Evolutionary conservation across 35 echinoderm and acorn worm species (phyloP).

Genomic region (Apostichopus parvimensis): DNA sequence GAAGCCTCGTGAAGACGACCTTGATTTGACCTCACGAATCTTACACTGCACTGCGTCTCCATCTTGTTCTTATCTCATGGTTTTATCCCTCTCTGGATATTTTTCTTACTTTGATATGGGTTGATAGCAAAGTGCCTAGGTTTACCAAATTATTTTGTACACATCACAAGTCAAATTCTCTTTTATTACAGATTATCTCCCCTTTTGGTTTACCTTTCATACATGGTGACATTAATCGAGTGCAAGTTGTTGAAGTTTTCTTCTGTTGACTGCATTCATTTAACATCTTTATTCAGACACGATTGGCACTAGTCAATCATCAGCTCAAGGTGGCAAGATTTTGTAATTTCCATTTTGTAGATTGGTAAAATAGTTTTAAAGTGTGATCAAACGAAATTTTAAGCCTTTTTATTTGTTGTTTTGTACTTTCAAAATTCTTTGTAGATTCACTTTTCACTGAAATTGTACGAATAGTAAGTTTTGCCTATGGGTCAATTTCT

Average conservation of each 20-base stretch:
- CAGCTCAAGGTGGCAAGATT: not conserved
- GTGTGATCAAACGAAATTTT: constrained; percentile 33
- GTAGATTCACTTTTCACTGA: constrained; percentile 48
- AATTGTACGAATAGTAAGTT: constrained; percentile 42
- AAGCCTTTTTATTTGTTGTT: constrained; percentile 25
- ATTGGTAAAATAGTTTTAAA: constrained; percentile 21
- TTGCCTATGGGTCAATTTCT: constrained; percentile 19
- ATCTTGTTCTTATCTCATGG: constrained; percentile 43
- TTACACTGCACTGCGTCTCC: constrained; percentile 40
- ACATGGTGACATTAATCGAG: not conserved
- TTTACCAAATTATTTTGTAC: constrained; percentile 34
- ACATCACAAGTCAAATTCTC: constrained; percentile 14
- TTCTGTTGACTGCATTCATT: not conserved
- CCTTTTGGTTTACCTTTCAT: not conserved
- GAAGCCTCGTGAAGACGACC: constrained; percentile 38
- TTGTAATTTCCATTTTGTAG: not conserved
- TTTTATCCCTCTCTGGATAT: constrained; percentile 23
- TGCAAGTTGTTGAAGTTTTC: not conserved
- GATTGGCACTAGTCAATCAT: constrained; percentile 4
- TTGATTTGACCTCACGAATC: not conserved
- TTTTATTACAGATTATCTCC: constrained; percentile 10
- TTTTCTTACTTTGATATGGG: constrained; percentile 34
- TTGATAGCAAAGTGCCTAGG: constrained; percentile 49
- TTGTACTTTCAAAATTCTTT: constrained; percentile 42
- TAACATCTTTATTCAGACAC: constrained; percentile 6